These are phyloP conservation scores for Drosophila persimilis DNA, from an alignment of 1,140 invertebrate genomes.

Conservation along the genomic window DNA sequence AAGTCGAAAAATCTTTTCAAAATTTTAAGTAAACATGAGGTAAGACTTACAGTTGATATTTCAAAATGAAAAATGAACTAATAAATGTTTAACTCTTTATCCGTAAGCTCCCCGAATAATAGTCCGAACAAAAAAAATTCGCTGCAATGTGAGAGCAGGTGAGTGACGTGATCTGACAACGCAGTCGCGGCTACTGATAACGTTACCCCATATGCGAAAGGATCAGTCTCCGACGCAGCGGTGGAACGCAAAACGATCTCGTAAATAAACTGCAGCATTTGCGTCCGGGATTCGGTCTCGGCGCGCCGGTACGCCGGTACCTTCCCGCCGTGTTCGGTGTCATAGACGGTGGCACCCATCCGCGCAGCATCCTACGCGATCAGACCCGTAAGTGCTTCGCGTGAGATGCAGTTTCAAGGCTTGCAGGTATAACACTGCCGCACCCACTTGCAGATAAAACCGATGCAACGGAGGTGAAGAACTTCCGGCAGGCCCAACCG, in stretches of 20 bases:
- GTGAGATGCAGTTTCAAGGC: too few species aligned
- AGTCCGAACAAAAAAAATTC: too few species aligned
- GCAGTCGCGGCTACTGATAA: too few species aligned
- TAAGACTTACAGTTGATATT: too few species aligned
- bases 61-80: too few species aligned
- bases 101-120: too few species aligned
- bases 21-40: too few species aligned
- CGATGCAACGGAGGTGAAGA: constrained; percentile 18
- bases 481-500: constrained; percentile 20
- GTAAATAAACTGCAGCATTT: constrained; percentile 43
- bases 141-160: constrained; percentile 7
- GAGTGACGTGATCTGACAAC: neutral
- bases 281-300: constrained; percentile 6
- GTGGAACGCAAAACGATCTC: constrained; percentile 5
- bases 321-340: constrained; percentile 46
- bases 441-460: constrained; percentile 30
- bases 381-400: too few species aligned
- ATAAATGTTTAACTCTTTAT: too few species aligned
- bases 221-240: neutral
- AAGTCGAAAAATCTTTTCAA: constrained; percentile 4
- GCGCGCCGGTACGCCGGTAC: constrained; percentile 18
- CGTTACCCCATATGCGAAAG: neutral
- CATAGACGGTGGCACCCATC: constrained; percentile 1
- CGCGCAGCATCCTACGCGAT: too few species aligned
- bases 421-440: too few species aligned